These are phyloP conservation scores for Danio jaintianensis DNA, from an alignment of 2,797 vertebrate species.

Conservation along the genomic window DNA sequence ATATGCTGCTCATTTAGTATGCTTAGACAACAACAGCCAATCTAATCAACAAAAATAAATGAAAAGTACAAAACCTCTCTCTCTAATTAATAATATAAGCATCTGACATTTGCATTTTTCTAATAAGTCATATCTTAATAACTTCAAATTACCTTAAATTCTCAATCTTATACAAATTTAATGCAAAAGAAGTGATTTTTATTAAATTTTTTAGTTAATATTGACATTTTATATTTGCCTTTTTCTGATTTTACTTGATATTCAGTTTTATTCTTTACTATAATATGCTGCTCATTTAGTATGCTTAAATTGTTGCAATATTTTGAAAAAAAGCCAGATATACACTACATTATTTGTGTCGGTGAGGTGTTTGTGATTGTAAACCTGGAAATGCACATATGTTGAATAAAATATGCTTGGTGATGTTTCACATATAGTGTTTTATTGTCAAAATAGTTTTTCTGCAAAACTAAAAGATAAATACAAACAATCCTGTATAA, in stretches of 20 bases:
- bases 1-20: too few species aligned
- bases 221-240: too few species aligned
- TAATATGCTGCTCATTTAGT: too few species aligned
- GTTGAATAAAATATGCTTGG: neutral
- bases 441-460: conserved; percentile 51
- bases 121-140: neutral
- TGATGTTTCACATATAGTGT: conserved; percentile 12
- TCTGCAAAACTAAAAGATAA: conserved; percentile 9
- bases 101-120: neutral
- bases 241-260: too few species aligned
- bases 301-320: neutral
- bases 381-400: neutral
- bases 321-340: neutral
- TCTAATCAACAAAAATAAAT: too few species aligned
- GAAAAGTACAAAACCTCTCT: too few species aligned
- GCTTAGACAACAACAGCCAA: too few species aligned
- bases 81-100: too few species aligned
- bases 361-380: neutral
- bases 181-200: neutral
- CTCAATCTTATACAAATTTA: neutral
- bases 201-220: too few species aligned
- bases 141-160: neutral
- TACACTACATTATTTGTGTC: neutral
- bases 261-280: too few species aligned
- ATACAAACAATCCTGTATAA: conserved; percentile 25